Base-by-base conservation (phyloP, 1,140 invertebrate genomes). In the Saccostrea echinata region DNA sequence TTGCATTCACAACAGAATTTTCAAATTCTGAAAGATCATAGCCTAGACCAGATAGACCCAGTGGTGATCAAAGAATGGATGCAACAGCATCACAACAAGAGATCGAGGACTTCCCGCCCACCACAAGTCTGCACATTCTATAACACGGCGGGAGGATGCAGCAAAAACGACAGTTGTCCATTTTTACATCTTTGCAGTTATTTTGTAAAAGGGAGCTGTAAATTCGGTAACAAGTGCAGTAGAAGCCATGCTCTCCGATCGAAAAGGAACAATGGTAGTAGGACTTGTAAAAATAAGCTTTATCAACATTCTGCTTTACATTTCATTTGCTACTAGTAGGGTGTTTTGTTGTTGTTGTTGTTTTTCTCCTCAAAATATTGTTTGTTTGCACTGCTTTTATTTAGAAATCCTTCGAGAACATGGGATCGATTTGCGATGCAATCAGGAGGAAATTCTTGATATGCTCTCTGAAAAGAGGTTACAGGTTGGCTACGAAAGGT, bases 1-100 rank as follows among this genome's bases (percentile, higher is more conserved):
- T 76, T 76, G 11, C 68, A 76, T 33, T 76, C 68, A 16, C 68
- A 30, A 16, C 68, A 76, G 11, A 76, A 76, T 76, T 30, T 76
- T 11, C 68, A 16, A 16, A 76, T 76, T 30, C 30, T 76, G 27
- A 3, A 11, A 76, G 27, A 76, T 16, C 3, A 35, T 13, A 30
- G 16, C 27, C 11, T 76, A 16, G 68, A 76, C 27, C 27, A 76
- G 27, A 76, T 76, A 33, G 68, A 76, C 3, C 68, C 68, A 30
- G 9, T 16, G 0, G 27, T 2, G 3, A 13, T 76, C 27, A 76
- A 76, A 13, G 27, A 76, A 76, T 76, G 68, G 68, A 76, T 76
- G 30, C 68, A 76, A 27, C 68, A 33, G 27, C 68, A 33, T 30
- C 68, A 76, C 68, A 76, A 76, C 27, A 30, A 33, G 4, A 12